Evolutionary conservation across 2,888 invertebrate genomes (phyloP).

Genomic region (Petrophora chlorosata): DNA sequence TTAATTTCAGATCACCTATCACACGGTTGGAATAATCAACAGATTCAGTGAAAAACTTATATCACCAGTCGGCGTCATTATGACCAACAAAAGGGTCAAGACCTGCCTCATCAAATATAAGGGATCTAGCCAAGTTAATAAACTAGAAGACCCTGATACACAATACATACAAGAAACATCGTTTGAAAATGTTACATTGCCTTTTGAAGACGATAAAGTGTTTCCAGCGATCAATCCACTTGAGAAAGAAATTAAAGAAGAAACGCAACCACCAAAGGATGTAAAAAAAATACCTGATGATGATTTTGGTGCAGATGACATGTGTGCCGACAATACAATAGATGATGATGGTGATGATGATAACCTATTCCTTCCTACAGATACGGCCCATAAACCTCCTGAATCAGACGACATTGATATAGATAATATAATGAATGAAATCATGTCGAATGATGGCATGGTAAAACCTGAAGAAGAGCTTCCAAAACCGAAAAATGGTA

Average conservation of each 20-base stretch:
- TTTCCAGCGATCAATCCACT: constrained; percentile 9
- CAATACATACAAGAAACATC: constrained; percentile 25
- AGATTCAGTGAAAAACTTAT: constrained; percentile 44
- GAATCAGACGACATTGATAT: constrained; percentile 17
- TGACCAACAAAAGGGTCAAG: constrained; percentile 41
- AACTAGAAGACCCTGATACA: constrained; percentile 8
- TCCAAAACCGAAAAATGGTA: constrained; percentile 21
- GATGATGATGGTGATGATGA: constrained; percentile 14
- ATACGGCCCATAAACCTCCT: constrained; percentile 4
- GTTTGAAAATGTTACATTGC: constrained; percentile 29
- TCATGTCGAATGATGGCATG: constrained; percentile 18
- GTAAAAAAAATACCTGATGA: neutral
- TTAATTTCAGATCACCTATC: constrained; percentile 45
- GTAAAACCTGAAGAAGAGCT: constrained; percentile 6
- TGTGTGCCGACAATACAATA: constrained; percentile 7
- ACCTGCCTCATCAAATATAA: constrained; percentile 43
- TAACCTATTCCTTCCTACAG: constrained; percentile 9
- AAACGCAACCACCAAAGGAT: constrained; percentile 5
- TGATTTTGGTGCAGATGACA: constrained; percentile 21
- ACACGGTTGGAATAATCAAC: constrained; percentile 51
- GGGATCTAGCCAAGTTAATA: neutral
- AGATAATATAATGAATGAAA: constrained; percentile 24
- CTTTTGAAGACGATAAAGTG: constrained; percentile 17
- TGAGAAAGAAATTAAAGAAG: constrained; percentile 14
- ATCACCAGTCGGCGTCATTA: constrained; percentile 46